A percentile compares a stretch with the other conserved stretches of the same genome.
Evolutionary conservation across 1,140 invertebrate species (phyloP).

Genomic region (Lineus longissimus): DNA sequence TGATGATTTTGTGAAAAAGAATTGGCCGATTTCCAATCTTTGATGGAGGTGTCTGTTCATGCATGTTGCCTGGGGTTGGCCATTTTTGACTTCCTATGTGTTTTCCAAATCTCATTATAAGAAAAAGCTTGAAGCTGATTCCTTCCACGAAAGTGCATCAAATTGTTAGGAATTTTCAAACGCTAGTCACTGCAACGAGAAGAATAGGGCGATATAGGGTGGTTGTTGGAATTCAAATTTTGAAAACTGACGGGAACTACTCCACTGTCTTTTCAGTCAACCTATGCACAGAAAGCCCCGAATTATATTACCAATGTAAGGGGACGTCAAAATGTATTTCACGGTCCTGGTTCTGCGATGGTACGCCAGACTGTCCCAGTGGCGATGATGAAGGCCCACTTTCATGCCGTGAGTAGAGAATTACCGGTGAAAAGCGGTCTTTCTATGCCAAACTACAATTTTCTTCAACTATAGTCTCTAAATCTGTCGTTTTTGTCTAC

Average conservation of each 20-base stretch:
- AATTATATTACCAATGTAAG: not conserved
- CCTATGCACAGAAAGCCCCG: not conserved
- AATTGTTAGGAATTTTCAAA: too few species aligned
- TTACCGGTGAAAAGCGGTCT: not conserved
- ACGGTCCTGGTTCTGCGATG: slow-evolving; percentile 89
- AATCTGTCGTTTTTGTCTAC: too few species aligned
- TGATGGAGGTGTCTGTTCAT: too few species aligned
- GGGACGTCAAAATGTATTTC: slow-evolving; percentile 69
- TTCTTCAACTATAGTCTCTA: too few species aligned
- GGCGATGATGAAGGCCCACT: slow-evolving; percentile 76
- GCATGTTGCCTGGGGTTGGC: too few species aligned
- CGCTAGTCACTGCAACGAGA: not conserved
- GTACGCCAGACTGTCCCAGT: slow-evolving; percentile 90
- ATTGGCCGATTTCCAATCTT: too few species aligned
- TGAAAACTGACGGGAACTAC: not conserved
- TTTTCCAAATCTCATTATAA: too few species aligned
- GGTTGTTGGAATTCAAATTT: too few species aligned
- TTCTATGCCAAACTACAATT: not conserved
- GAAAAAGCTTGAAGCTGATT: too few species aligned
- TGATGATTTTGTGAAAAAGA: too few species aligned
- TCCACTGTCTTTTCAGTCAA: not conserved
- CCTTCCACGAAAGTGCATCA: too few species aligned
- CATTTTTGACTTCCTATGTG: too few species aligned
- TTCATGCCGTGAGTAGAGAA: not conserved
- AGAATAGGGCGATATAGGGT: not conserved